Base-by-base conservation (phyloP, 2,113 vertebrate genomes). In the Coptodon bakossiorum region DNA sequence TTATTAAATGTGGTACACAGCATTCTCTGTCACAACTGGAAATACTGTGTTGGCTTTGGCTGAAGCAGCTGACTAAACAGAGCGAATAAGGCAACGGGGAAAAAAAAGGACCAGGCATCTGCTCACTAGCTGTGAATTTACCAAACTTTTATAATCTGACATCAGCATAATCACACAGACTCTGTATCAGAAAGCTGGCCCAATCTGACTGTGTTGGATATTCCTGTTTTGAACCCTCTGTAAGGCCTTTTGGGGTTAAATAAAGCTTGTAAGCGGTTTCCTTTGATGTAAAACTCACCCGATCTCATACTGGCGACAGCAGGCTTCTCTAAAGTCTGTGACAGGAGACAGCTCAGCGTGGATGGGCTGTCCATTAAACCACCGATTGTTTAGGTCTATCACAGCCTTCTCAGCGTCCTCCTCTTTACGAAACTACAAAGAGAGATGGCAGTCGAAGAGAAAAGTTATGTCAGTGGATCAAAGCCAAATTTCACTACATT, bases 301-400 rank as follows among this genome's bases (percentile, higher is more conserved):
- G 98, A 99, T 99, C 85, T 99, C 99, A 36, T 99, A 99, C 80
- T 99, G 99, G 59, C 98, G 98, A 95, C 99, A 99, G 86, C 99
- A 99, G 82, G 99, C 99, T 97, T 99, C 99, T 96, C 99, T 97
- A 95, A 99, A 99, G 95, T 99, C 99, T n/a, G 99, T 99, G 93
- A 99, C 98, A 0, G 99, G 99, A 0, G 99, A 99, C 13, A 99
- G 98, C 94, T 99, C 99, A 1, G 99, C 98, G 43, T 99, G 99
- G 95, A 99, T 98, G 6, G 99, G 98, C 94, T 99, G 99, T 4
- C 98, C 98, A 1, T 99, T 99, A 88, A 99, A 99, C 99, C 99
- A 99, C 59, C 99, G 98, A 48, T 99, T 99, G 91, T 99, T 99
- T 93, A 99, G 95, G 94, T 99, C 98, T 24, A 98, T 99, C 95